Percentiles rank a stretch among this genome's conserved stretches.
These are phyloP conservation scores for Octopus bimaculoides DNA, from an alignment of 1,140 invertebrate genomes.

Conservation along the genomic window DNA sequence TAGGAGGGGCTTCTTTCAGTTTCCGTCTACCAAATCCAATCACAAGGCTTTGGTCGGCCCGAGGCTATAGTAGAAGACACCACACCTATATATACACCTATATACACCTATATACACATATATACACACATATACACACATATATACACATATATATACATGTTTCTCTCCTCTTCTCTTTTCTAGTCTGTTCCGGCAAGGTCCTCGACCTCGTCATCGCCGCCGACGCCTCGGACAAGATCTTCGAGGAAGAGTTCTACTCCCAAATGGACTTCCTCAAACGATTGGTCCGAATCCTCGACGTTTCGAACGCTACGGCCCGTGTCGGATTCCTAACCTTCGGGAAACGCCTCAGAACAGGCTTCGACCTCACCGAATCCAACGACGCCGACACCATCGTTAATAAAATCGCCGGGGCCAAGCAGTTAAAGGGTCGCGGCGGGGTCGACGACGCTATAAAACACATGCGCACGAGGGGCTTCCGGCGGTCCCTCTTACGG, in stretches of 20 bases:
- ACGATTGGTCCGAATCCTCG: conserved; percentile 29
- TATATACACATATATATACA: too few species aligned
- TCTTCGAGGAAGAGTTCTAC: conserved; percentile 28
- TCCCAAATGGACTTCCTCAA: conserved; percentile 37
- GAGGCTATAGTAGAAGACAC: too few species aligned
- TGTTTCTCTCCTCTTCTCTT: conserved; percentile 7
- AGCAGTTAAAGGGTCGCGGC: conserved; percentile 30
- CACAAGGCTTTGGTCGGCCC: too few species aligned
- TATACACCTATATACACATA: too few species aligned
- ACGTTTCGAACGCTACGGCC: conserved; percentile 30
- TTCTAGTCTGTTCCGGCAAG: conserved; percentile 35
- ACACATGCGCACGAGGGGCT: conserved; percentile 37
- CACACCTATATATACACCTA: too few species aligned
- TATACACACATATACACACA: too few species aligned
- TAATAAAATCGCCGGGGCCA: conserved; percentile 25
- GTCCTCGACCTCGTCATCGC: conserved; percentile 39
- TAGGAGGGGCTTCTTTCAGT: too few species aligned
- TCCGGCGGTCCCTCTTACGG: conserved; percentile 31
- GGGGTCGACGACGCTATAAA: conserved; percentile 31
- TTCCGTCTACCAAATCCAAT: too few species aligned
- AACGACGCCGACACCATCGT: conserved; percentile 22
- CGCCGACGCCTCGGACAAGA: conserved; percentile 35
- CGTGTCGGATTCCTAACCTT: conserved; percentile 35
- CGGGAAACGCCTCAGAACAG: conserved; percentile 28
- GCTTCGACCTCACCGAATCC: conserved; percentile 34